Conservation (phyloP, 1,140 invertebrate species). For the Contarinia nasturtii region DNA sequence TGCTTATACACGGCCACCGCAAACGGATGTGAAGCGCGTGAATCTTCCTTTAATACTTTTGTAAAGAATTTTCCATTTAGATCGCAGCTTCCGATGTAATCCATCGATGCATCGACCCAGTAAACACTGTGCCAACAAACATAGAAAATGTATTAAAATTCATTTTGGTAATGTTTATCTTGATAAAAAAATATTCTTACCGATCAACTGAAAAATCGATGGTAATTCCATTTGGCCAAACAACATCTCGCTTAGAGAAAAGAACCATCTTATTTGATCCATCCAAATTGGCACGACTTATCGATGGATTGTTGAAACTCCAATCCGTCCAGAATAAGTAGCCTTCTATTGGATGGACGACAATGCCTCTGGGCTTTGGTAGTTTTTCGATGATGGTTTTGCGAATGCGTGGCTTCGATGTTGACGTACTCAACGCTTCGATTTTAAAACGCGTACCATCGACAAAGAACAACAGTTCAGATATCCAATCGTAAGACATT, state of each 20-base stretch:
- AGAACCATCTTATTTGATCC: slow-evolving; percentile 57
- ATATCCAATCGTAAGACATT: slow-evolving; percentile 86
- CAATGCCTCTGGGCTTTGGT: slow-evolving; percentile 71
- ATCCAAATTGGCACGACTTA: slow-evolving; percentile 72
- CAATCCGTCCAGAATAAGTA: slow-evolving; percentile 90
- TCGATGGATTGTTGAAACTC: slow-evolving; percentile 53
- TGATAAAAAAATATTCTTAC: too few relatives aligned
- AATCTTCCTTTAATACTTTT: slow-evolving; percentile 42
- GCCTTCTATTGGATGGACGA: slow-evolving; percentile 65
- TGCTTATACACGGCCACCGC: slow-evolving; percentile 70
- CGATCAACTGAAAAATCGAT: slow-evolving; percentile 64
- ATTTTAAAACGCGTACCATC: slow-evolving; percentile 61
- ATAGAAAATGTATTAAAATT: too few relatives aligned
- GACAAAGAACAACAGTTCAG: slow-evolving; percentile 79
- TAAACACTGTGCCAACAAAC: too few relatives aligned
- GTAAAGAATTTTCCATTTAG: slow-evolving; percentile 61
- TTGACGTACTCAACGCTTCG: slow-evolving; percentile 47
- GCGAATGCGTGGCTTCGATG: slow-evolving; percentile 42
- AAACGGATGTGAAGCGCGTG: slow-evolving; percentile 60
- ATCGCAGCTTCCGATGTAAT: slow-evolving; percentile 71
- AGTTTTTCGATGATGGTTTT: slow-evolving; percentile 54
- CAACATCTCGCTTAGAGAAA: slow-evolving; percentile 44
- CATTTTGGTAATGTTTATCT: too few relatives aligned
- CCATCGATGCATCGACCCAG: slow-evolving; percentile 69
- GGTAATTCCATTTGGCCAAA: slow-evolving; percentile 77